Conservation (phyloP, 2,888 invertebrate genomes). For the Nemapogon koenigi region DNA sequence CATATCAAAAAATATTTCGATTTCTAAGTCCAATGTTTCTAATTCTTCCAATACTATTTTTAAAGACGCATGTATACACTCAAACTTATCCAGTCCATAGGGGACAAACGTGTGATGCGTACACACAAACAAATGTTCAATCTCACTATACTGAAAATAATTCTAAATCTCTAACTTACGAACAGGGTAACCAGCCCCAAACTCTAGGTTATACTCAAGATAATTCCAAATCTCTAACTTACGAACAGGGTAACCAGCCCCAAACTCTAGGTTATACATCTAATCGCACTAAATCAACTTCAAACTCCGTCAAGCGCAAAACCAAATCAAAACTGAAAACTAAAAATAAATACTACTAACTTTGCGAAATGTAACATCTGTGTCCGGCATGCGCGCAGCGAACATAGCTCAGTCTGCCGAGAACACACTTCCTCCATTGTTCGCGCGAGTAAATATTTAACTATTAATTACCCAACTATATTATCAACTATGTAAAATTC, state of each 20-base stretch:
- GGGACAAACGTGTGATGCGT: conserved; percentile 1
- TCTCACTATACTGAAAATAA: background rate
- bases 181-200: conserved; percentile 18
- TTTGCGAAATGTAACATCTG: no score
- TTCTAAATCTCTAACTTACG: conserved; percentile 9
- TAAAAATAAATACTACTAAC: no score
- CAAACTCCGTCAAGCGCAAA: no score
- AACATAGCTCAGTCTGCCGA: no score
- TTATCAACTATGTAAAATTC: no score
- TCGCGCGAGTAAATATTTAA: no score
- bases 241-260: conserved; percentile 17
- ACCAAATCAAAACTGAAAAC: no score
- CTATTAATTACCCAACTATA: no score
- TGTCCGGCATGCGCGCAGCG: no score
- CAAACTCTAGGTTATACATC: conserved; percentile 13
- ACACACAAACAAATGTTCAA: background rate
- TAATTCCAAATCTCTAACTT: conserved; percentile 4
- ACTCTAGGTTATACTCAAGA: conserved; percentile 9
- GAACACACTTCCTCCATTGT: no score
- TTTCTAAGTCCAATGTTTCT: background rate
- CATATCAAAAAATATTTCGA: background rate
- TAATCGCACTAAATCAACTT: background rate
- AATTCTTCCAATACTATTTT: background rate
- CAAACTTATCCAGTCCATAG: background rate
- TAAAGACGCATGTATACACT: background rate